Conservation (phyloP, 1,140 invertebrate species). For the Proctacanthus coquilletti region DNA sequence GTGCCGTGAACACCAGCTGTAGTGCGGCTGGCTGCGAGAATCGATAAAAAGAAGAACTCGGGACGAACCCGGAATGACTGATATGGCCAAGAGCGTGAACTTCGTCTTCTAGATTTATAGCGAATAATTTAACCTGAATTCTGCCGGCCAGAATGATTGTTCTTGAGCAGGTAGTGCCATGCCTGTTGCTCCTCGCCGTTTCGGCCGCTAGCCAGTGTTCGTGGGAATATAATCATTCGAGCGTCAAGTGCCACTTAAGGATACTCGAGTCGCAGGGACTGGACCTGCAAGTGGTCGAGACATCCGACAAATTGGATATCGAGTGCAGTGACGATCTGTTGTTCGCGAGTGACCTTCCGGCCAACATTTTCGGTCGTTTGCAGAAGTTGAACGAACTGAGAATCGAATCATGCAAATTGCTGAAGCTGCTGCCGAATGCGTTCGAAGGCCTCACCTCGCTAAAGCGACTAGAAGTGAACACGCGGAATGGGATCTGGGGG, state of each 20-base stretch:
- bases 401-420: constrained; percentile 55
- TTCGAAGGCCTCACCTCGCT: constrained; percentile 55
- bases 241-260: constrained; percentile 37
- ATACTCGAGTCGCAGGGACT: constrained; percentile 32
- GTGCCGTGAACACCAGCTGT: background rate
- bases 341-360: constrained; percentile 48
- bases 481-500: constrained; percentile 52
- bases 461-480: constrained; percentile 48
- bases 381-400: constrained; percentile 49
- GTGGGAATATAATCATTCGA: constrained; percentile 27
- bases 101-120: no score
- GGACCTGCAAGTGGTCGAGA: constrained; percentile 41
- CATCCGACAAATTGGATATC: constrained; percentile 46
- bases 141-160: no score
- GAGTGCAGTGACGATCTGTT: constrained; percentile 48
- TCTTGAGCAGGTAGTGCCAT: no score
- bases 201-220: constrained; percentile 15
- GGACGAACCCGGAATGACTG: no score
- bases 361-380: constrained; percentile 47
- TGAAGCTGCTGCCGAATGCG: constrained; percentile 48
- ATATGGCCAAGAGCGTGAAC: no score
- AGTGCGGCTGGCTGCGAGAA: no score
- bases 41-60: no score
- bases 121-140: no score
- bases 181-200: background rate